Evolutionary conservation across 2,888 invertebrate genomes (phyloP), one percentile per base, ranked within the genome.

Genomic region (Pseudeuparius sepicola): DNA sequence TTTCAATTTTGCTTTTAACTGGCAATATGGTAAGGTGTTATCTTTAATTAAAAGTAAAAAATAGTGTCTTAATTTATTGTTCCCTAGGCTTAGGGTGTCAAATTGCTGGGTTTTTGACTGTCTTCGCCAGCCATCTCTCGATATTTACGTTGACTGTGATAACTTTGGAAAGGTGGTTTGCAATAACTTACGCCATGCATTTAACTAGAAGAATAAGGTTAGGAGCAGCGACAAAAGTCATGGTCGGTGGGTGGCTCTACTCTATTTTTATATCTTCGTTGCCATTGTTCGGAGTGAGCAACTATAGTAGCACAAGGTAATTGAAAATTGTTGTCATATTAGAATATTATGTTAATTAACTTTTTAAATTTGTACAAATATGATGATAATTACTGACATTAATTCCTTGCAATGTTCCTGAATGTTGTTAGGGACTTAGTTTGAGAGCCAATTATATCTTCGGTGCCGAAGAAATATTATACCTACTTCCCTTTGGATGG

Each of bases 1-100:
- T 64, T 89, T 89, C 61, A 89, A 89, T 59, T 81, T 80, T 59
- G 90, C 90, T 3, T 89, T 82, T 50, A 78, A 82, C 53, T 92
- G 92, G 90, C 90, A 92, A 61, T 73, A 76, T 46, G 78, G 80
- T 72, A 52, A 57, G 51, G 46, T 4, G 4, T 20, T 20, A 7
- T 20, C 20, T 20, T 7, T n/a, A n/a, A 7, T 20, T 20, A 6
- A 20, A 7, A 7, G 20, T 20, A n/a, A 7, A 20, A 20, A 20
- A 7, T 20, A n/a, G n/a, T n/a, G n/a, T n/a, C n/a, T n/a, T n/a
- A n/a, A n/a, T n/a, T n/a, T n/a, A n/a, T n/a, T n/a, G n/a, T n/a
- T n/a, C n/a, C n/a, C n/a, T 41, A 62, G 80, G 85, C 32, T 59
- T 75, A 26, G 89, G 90, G 1, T 92, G 90, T 59, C 75, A 83